phyloP scores from a whole-genome alignment of 2,888 invertebrate species.

The Tillus elongatus region DNA sequence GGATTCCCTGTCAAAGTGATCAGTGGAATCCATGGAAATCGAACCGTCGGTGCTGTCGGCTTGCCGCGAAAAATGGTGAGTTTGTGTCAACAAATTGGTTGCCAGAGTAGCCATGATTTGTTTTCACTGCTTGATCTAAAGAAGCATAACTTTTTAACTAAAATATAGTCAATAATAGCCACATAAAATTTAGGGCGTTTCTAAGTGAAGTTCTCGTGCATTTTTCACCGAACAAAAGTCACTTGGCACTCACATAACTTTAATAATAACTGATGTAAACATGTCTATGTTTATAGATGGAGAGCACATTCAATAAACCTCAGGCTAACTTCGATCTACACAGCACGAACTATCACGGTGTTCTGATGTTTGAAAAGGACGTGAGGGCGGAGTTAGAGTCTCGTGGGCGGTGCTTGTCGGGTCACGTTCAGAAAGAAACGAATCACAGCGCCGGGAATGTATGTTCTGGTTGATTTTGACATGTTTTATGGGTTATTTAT shows the following conservation, averaged over 20 bases:
- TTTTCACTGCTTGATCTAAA: too few species aligned
- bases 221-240: too few species aligned
- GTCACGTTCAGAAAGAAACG: slow-evolving; percentile 25
- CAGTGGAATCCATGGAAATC: slow-evolving; percentile 37
- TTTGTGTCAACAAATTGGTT: slow-evolving; percentile 29
- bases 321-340: slow-evolving; percentile 32
- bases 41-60: slow-evolving; percentile 35
- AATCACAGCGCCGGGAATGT: slow-evolving; percentile 29
- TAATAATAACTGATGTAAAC: too few species aligned
- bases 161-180: slow-evolving; percentile 11
- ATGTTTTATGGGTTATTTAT: slow-evolving; percentile 39
- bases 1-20: slow-evolving; percentile 35
- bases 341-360: slow-evolving; percentile 35
- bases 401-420: slow-evolving; percentile 24
- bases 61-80: slow-evolving; percentile 30
- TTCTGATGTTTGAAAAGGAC: slow-evolving; percentile 32
- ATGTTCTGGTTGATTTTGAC: slow-evolving; percentile 31
- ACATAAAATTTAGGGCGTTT: too few species aligned
- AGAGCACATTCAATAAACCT: too few species aligned
- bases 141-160: too few species aligned
- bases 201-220: too few species aligned
- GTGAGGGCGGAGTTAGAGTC: slow-evolving; percentile 33
- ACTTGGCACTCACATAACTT: too few species aligned
- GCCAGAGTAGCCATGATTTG: slow-evolving; percentile 31
- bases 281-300: too few species aligned